Evolutionary conservation across 1,140 invertebrate species (phyloP).

Genomic region (Diachasma alloeum): DNA sequence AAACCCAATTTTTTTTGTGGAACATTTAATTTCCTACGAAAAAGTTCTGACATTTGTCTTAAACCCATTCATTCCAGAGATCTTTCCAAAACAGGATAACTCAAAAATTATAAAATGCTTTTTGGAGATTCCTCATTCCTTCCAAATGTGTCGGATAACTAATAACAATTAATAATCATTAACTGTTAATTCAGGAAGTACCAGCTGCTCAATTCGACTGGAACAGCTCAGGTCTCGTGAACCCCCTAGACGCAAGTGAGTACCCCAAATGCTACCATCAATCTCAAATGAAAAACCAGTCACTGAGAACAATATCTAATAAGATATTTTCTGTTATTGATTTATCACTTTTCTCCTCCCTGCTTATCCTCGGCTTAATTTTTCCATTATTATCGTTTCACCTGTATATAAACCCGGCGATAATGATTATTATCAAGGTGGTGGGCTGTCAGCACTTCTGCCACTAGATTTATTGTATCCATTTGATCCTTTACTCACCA

Average conservation of each 20-base stretch:
- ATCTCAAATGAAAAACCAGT: not conserved
- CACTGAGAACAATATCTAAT: constrained; percentile 26
- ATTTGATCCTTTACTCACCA: constrained; percentile 61
- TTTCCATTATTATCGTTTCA: constrained; percentile 1
- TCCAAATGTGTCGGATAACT: too few species aligned
- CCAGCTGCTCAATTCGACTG: constrained; percentile 74
- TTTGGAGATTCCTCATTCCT: too few species aligned
- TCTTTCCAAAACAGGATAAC: too few species aligned
- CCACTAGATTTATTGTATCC: constrained; percentile 62
- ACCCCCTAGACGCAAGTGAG: constrained; percentile 73
- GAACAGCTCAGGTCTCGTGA: constrained; percentile 71
- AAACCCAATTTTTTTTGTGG: too few species aligned
- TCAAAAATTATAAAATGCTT: too few species aligned
- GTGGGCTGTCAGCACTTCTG: constrained; percentile 63
- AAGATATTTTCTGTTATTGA: constrained; percentile 38
- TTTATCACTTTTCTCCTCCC: constrained; percentile 23
- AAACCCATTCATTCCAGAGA: too few species aligned
- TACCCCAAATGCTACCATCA: constrained; percentile 41
- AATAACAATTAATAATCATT: constrained; percentile 1
- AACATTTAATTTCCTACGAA: too few species aligned
- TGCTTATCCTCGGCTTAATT: constrained; percentile 26
- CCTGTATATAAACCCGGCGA: not conserved
- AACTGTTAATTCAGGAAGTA: constrained; percentile 59
- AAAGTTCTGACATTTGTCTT: too few species aligned
- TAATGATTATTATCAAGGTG: constrained; percentile 45